Evolutionary conservation across 2,797 vertebrate genomes (phyloP), one percentile per base, ranked within the genome.

Genomic region (Falco novaeseelandiae): DNA sequence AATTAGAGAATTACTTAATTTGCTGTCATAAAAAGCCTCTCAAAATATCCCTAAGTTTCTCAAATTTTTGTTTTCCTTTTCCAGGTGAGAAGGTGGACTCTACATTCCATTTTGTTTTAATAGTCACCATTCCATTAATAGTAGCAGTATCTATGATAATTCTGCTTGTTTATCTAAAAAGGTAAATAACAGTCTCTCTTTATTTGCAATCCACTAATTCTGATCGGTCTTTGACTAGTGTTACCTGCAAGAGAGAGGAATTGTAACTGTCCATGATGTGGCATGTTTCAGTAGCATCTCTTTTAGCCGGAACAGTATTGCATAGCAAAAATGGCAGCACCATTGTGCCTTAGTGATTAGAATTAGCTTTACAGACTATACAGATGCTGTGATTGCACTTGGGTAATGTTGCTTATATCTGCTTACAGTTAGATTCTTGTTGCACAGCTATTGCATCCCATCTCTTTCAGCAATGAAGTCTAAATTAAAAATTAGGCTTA

Each of bases 91-190:
- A 96, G 61, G 55, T 2, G 5, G 87, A 96, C 55, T 93, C 96
- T 21, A 85, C 88, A 0, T 78, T 97, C 40, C 91, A 90, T 32
- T 66, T 97, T 10, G 55, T 90, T 85, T 90, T 98, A 32, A 94
- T 98, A 25, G 83, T 98, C 67, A 48, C 85, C 63, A 91, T 98
- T 80, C 98, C 98, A 1, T 77, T 97, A 85, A 76, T 96, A 5
- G 93, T 98, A 26, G 96, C 96, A 29, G 44, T 96, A 6, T 94
- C 97, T 42, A 95, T 90, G 9, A 82, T 98, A 80, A 66, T 98
- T 59, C 96, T 98, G 6, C 96, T 98, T 8, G 81, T 98, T 69
- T 98, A 98, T 80, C 94, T 98, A 16, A 98, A 98, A 96, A 98
- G 98, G 98, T 98, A 97, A 98, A 87, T 52, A 51, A 46, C 4